Conservation (phyloP, 2,797 vertebrate genomes). For the Protonibea diacanthus region DNA sequence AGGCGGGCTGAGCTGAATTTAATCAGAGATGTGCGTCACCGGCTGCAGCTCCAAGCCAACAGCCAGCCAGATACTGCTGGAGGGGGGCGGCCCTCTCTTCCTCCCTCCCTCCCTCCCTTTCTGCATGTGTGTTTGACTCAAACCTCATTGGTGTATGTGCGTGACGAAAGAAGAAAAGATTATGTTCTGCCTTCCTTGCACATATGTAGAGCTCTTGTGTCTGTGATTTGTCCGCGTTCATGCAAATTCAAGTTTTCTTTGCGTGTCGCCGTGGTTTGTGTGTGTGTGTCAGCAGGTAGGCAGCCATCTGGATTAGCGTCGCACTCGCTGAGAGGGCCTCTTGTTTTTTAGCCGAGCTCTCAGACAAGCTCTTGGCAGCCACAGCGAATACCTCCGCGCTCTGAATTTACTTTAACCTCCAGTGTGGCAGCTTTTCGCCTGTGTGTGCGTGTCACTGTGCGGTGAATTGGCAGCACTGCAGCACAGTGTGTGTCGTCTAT, state of each 20-base stretch:
- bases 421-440: slow-evolving; percentile 30
- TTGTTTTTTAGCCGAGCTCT: slow-evolving; percentile 53
- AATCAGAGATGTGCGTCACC: slow-evolving; percentile 90
- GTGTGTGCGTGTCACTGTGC: slow-evolving; percentile 33
- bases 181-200: background rate
- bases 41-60: slow-evolving; percentile 85
- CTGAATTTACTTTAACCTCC: slow-evolving; percentile 58
- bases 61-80: slow-evolving; percentile 72
- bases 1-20: slow-evolving; percentile 82
- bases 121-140: slow-evolving; percentile 33
- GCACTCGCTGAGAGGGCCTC: slow-evolving; percentile 48
- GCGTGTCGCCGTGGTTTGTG: slow-evolving; percentile 12
- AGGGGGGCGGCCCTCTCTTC: slow-evolving; percentile 11
- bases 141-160: slow-evolving; percentile 14
- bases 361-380: slow-evolving; percentile 63
- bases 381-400: slow-evolving; percentile 58
- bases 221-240: slow-evolving; percentile 6
- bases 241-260: slow-evolving; percentile 13
- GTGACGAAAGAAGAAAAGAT: background rate
- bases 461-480: slow-evolving; percentile 53
- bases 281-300: slow-evolving; percentile 47
- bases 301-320: slow-evolving; percentile 49
- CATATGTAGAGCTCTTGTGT: background rate
- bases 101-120: background rate
- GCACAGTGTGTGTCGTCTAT: background rate